Conservation (phyloP, 2,797 vertebrate genomes). For the Spondyliosoma cantharus region DNA sequence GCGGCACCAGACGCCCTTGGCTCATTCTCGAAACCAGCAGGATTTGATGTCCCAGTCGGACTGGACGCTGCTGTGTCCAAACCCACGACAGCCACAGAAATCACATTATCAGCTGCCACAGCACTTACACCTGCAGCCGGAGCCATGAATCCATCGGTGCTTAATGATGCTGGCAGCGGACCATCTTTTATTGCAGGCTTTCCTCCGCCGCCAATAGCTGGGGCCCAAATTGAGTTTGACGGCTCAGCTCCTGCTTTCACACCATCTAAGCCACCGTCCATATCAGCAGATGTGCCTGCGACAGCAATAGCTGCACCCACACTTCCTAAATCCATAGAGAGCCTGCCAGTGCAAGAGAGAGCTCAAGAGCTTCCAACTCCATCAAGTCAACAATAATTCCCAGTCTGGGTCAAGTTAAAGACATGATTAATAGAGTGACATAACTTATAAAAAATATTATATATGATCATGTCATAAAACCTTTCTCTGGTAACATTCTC, state of each 20-base stretch:
- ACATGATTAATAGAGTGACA: not conserved
- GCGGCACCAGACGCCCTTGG: slow-evolving; percentile 21
- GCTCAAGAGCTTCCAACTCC: slow-evolving; percentile 9
- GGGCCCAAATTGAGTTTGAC: slow-evolving; percentile 36
- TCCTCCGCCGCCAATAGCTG: slow-evolving; percentile 20
- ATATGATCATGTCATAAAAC: not conserved
- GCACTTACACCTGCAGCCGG: slow-evolving; percentile 50
- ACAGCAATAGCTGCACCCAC: slow-evolving; percentile 24
- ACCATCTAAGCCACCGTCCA: slow-evolving; percentile 20
- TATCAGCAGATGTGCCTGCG: slow-evolving; percentile 29
- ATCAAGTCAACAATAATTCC: slow-evolving; percentile 17
- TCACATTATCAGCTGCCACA: slow-evolving; percentile 41
- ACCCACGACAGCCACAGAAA: slow-evolving; percentile 24
- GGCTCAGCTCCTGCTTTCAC: slow-evolving; percentile 28
- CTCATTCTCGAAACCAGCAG: slow-evolving; percentile 35
- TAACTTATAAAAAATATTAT: not conserved
- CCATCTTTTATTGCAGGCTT: slow-evolving; percentile 27
- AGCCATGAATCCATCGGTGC: slow-evolving; percentile 7
- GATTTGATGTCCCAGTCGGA: slow-evolving; percentile 43
- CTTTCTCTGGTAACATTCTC: not conserved
- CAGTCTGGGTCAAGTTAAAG: slow-evolving; percentile 1
- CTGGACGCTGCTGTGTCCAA: slow-evolving; percentile 10
- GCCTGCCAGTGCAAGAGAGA: slow-evolving; percentile 19
- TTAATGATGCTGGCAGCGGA: slow-evolving; percentile 45
- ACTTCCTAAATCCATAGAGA: slow-evolving; percentile 31